Conservation (phyloP, 92 coral and sea anemone genomes). For the Parazoanthus swiftii region DNA sequence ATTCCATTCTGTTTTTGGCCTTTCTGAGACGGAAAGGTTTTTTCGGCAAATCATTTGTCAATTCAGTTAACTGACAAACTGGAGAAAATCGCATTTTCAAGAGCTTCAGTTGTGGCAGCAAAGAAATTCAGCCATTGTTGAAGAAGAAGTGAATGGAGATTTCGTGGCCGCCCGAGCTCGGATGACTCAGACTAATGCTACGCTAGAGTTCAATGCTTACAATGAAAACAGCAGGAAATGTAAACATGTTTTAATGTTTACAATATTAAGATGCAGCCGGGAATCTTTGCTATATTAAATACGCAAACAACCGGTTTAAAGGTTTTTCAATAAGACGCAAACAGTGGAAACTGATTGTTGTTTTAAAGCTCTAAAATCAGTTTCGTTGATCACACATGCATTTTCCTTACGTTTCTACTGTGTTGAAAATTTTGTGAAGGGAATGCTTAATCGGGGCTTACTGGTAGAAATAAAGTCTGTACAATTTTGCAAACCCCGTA, state of each 20-base stretch:
- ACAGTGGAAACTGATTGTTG: neutral
- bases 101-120: slow-evolving; percentile 13
- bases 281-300: no score
- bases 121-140: neutral
- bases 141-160: neutral
- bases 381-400: neutral
- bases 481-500: no score
- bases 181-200: neutral
- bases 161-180: slow-evolving; percentile 1
- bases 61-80: slow-evolving; percentile 4
- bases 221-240: neutral
- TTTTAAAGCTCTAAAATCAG: slow-evolving; percentile 6
- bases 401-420: neutral
- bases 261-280: neutral
- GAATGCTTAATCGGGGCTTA: neutral
- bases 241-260: neutral
- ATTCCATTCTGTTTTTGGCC: no score
- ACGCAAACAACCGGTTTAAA: no score
- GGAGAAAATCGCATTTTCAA: neutral
- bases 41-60: no score
- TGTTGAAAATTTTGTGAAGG: neutral
- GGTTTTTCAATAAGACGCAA: neutral
- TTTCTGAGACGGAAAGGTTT: no score
- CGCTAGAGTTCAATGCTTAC: neutral
- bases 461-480: neutral